phyloP scores from a whole-genome alignment of 1,140 invertebrate species.

The Saccostrea echinata region DNA sequence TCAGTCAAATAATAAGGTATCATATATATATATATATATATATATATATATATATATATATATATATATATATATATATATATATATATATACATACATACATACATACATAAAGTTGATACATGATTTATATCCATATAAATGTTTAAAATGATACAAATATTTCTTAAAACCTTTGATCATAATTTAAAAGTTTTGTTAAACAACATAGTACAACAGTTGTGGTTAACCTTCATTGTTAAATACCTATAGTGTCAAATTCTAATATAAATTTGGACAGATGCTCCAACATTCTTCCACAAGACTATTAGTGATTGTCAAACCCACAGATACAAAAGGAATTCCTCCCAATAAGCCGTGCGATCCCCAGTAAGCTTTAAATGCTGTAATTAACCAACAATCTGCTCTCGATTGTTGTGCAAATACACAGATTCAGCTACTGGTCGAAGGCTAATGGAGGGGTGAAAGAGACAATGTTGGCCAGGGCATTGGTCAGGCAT shows the following conservation, averaged over 20 bases:
- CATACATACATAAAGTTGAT: too few species aligned
- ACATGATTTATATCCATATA: too few species aligned
- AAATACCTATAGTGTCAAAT: neutral
- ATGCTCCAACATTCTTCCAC: neutral
- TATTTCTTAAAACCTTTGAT: too few species aligned
- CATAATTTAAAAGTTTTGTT: too few species aligned
- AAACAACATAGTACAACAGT: too few species aligned
- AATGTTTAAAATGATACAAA: too few species aligned
- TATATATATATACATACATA: too few species aligned
- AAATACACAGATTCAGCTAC: conserved; percentile 14
- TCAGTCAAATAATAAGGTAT: too few species aligned
- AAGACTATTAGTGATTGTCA: neutral
- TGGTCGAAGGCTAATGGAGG: conserved; percentile 4
- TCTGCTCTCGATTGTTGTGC: conserved; percentile 11
- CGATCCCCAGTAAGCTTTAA: neutral
- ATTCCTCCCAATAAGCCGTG: too few species aligned
- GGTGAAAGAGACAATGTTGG: neutral
- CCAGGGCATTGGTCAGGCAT: conserved; percentile 12
- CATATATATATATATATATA: too few species aligned
- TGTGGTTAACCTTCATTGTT: neutral
- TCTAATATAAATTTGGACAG: neutral
- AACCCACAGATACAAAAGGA: neutral
- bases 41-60: too few species aligned
- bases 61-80: too few species aligned
- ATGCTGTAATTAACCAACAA: neutral